These are phyloP conservation scores for Anas platyrhynchos DNA, from an alignment of 2,113 vertebrate species.

Conservation along the genomic window DNA sequence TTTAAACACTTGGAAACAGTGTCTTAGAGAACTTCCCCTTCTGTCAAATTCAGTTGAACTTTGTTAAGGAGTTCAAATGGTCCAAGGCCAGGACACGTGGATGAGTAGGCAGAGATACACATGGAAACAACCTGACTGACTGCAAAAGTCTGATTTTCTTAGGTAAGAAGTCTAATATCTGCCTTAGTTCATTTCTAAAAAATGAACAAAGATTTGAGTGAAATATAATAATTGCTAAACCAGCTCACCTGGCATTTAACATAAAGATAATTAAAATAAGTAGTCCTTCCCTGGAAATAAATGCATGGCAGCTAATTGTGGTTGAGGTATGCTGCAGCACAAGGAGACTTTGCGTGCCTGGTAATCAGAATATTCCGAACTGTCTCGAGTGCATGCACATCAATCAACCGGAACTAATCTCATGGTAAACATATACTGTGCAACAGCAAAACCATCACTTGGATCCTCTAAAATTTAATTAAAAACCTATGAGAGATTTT, in stretches of 20 bases:
- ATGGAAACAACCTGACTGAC: fast-evolving
- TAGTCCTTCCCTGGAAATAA: conserved; percentile 5
- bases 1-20: not conserved
- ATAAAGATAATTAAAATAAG: not conserved
- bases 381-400: not conserved
- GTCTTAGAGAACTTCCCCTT: not conserved
- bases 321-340: not conserved
- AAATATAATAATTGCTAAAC: not conserved
- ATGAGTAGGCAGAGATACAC: not conserved
- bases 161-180: not conserved
- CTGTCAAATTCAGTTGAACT: not conserved
- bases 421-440: conserved; percentile 9
- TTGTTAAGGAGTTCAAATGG: not conserved
- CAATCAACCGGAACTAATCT: conserved; percentile 67
- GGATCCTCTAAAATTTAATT: conserved; percentile 56
- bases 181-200: not conserved
- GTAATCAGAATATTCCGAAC: not conserved
- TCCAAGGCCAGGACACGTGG: not conserved
- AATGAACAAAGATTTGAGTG: not conserved
- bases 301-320: not conserved
- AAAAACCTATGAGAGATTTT: conserved; percentile 67
- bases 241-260: not conserved
- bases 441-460: not conserved
- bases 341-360: not conserved
- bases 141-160: not conserved